These are phyloP conservation scores for Athalia circularis DNA, from an alignment of 2,888 invertebrate genomes.

Conservation along the genomic window DNA sequence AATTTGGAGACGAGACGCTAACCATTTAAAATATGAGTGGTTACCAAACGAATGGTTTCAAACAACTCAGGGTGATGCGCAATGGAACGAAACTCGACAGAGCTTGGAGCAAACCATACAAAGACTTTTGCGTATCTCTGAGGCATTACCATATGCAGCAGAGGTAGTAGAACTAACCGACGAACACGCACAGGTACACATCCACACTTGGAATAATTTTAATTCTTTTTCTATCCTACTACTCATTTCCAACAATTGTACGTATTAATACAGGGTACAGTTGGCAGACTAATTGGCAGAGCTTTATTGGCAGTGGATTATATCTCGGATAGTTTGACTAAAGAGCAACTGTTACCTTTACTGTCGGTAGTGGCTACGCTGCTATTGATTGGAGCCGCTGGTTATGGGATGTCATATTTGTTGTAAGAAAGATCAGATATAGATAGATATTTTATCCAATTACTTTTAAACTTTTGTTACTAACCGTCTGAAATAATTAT, in stretches of 20 bases:
- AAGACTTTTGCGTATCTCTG: constrained; percentile 82
- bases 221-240: too few relatives aligned
- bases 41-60: constrained; percentile 81
- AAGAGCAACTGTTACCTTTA: constrained; percentile 87
- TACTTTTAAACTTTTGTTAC: background rate
- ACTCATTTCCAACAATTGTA: background rate
- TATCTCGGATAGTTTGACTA: constrained; percentile 82
- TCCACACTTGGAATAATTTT: background rate
- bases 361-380: constrained; percentile 87
- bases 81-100: constrained; percentile 83
- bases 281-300: constrained; percentile 82
- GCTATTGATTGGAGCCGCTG: constrained; percentile 85
- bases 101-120: constrained; percentile 85
- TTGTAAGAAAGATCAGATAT: constrained; percentile 81
- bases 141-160: constrained; percentile 86
- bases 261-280: constrained; percentile 75
- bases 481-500: constrained; percentile 50
- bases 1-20: constrained; percentile 91
- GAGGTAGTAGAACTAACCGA: constrained; percentile 77
- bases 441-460: background rate
- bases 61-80: constrained; percentile 74
- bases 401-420: constrained; percentile 90
- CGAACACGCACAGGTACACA: constrained; percentile 76
- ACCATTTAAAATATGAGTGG: constrained; percentile 95
- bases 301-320: constrained; percentile 83